Percentiles rank a stretch among this genome's conserved stretches.
These are phyloP conservation scores for Empidonax alnorum DNA, from an alignment of 2,113 vertebrate genomes.

Conservation along the genomic window DNA sequence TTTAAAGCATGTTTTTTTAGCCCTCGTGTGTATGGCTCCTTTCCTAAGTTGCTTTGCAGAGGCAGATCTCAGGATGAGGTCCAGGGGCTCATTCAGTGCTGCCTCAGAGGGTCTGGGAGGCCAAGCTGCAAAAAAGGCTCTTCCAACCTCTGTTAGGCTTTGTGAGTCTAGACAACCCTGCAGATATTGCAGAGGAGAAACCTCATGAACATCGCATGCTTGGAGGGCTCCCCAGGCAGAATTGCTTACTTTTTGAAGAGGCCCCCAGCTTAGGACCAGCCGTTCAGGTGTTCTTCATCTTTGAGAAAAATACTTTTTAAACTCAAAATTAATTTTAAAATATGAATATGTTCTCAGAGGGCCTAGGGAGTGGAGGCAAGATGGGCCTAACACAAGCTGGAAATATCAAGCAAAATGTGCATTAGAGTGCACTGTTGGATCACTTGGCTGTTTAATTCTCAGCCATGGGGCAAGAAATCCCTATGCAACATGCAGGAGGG, in stretches of 20 bases:
- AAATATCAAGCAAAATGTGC: neutral
- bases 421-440: neutral
- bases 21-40: rapidly evolving
- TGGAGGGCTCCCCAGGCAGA: neutral
- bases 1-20: neutral
- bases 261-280: neutral
- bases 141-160: neutral
- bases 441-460: neutral
- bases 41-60: neutral
- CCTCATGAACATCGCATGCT: neutral
- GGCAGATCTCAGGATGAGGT: neutral
- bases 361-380: neutral
- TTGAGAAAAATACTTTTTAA: neutral
- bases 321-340: neutral
- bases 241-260: neutral
- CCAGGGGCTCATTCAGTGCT: neutral
- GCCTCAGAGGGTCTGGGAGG: rapidly evolving
- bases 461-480: slow-evolving; percentile 37
- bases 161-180: neutral
- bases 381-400: neutral
- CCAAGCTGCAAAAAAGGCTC: neutral
- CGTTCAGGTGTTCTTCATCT: neutral
- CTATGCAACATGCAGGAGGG: neutral
- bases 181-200: neutral
- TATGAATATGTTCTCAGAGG: neutral